phyloP scores from a whole-genome alignment of 2,888 invertebrate species.

The Eurois occulta region DNA sequence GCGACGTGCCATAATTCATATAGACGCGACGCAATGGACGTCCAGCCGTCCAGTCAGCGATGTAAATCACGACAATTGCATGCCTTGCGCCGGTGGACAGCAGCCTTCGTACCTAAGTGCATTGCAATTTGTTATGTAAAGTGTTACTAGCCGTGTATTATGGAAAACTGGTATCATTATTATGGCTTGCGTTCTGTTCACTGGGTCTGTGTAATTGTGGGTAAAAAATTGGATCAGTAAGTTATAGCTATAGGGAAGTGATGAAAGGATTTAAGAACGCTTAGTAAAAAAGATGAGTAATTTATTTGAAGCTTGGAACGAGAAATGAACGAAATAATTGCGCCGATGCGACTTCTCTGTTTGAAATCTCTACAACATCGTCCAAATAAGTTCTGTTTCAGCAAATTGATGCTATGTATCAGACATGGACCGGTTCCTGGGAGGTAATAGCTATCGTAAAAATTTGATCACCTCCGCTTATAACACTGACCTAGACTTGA shows the following conservation, averaged over 20 bases:
- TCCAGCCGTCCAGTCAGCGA: constrained; percentile 64
- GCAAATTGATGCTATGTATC: neutral
- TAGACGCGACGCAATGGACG: constrained; percentile 55
- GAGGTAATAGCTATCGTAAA: constrained; percentile 39
- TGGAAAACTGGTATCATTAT: constrained; percentile 65
- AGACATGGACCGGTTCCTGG: constrained; percentile 21
- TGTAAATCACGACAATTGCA: constrained; percentile 74
- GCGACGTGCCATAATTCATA: constrained; percentile 58
- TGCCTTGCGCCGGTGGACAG: constrained; percentile 65
- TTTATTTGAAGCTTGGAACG: neutral
- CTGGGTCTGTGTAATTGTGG: constrained; percentile 42
- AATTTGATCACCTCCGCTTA: constrained; percentile 35
- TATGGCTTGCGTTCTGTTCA: constrained; percentile 56
- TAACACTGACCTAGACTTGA: constrained; percentile 59
- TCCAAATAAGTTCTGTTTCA: constrained; percentile 11
- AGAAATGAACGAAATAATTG: neutral
- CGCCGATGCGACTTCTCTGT: constrained; percentile 6
- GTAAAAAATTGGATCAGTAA: constrained; percentile 40
- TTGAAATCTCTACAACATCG: neutral
- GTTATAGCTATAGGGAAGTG: constrained; percentile 31
- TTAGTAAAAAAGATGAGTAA: neutral
- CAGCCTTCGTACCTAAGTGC: constrained; percentile 67
- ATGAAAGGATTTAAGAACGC: constrained; percentile 7
- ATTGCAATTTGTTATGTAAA: constrained; percentile 76
- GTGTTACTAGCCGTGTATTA: constrained; percentile 64